These are phyloP conservation scores for Diploptera punctata DNA, from an alignment of 2,888 invertebrate species.

Conservation along the genomic window DNA sequence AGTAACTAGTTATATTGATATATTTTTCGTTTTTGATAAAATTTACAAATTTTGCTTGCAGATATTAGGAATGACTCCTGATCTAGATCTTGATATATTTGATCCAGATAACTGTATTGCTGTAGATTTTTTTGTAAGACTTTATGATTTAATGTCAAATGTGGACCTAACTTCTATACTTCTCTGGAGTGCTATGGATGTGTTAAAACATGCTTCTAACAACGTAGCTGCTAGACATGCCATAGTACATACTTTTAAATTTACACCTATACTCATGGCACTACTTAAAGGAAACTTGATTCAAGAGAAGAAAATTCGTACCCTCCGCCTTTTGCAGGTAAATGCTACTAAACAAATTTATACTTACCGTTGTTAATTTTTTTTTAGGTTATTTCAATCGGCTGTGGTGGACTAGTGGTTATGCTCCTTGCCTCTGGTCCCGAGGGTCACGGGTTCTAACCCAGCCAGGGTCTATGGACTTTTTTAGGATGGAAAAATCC, in stretches of 20 bases:
- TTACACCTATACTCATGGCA: constrained; percentile 68
- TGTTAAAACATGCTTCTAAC: constrained; percentile 66
- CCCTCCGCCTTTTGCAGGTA: constrained; percentile 70
- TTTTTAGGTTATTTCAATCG: no score
- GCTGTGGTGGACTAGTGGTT: no score
- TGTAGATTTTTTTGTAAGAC: constrained; percentile 70
- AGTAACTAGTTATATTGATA: no score
- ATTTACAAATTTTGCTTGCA: no score
- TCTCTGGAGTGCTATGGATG: constrained; percentile 70
- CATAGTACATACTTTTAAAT: constrained; percentile 73
- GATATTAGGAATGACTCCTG: constrained; percentile 68
- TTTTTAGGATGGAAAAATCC: no score
- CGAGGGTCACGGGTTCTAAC: no score
- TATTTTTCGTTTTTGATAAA: no score
- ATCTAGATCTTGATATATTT: constrained; percentile 71
- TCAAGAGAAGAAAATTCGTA: constrained; percentile 67
- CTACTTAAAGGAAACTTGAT: constrained; percentile 66
- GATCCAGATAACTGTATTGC: constrained; percentile 69
- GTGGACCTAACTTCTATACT: constrained; percentile 61
- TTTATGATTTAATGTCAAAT: constrained; percentile 69
- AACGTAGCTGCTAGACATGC: constrained; percentile 67
- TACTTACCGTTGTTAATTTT: no score
- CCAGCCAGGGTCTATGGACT: no score
- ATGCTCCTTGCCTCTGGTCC: no score
- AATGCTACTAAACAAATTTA: no score